Evolutionary conservation across 2,113 vertebrate genomes (phyloP).

Genomic region (Ascaphus truei): DNA sequence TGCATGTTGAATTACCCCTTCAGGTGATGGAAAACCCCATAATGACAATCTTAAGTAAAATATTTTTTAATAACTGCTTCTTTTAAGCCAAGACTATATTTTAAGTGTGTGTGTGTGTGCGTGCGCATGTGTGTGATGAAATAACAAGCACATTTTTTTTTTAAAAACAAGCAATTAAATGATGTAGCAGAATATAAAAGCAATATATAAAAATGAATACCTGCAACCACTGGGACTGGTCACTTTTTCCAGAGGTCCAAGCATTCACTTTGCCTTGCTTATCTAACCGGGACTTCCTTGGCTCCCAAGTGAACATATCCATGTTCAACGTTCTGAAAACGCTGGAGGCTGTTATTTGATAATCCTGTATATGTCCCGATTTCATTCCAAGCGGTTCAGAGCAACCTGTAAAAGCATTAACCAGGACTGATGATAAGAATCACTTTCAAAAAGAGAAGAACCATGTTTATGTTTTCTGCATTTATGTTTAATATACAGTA

Average conservation of each 20-base stretch:
- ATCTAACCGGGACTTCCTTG: constrained; percentile 93
- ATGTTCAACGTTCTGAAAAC: constrained; percentile 95
- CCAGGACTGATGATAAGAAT: not conserved
- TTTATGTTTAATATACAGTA: not conserved
- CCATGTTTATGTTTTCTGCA: not conserved
- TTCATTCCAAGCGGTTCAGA: constrained; percentile 97
- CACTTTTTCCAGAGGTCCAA: constrained; percentile 93
- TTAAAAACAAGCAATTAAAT: no score
- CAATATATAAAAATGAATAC: constrained; percentile 63
- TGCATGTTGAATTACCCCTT: no score
- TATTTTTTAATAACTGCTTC: no score
- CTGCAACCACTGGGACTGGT: constrained; percentile 98
- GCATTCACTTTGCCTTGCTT: constrained; percentile 98
- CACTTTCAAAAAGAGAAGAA: not conserved
- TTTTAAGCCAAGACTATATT: no score
- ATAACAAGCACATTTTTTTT: no score
- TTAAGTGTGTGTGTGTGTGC: no score
- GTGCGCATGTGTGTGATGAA: no score
- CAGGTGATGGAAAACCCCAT: no score
- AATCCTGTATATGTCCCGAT: constrained; percentile 93
- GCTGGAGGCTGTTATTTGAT: constrained; percentile 91
- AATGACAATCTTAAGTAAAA: no score
- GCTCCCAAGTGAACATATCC: constrained; percentile 98
- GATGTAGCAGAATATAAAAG: no score
- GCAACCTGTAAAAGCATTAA: constrained; percentile 73